Evolutionary conservation across 2,113 vertebrate species (phyloP), one percentile per base, ranked within the genome.

Genomic region (Syngnathus scovelli): DNA sequence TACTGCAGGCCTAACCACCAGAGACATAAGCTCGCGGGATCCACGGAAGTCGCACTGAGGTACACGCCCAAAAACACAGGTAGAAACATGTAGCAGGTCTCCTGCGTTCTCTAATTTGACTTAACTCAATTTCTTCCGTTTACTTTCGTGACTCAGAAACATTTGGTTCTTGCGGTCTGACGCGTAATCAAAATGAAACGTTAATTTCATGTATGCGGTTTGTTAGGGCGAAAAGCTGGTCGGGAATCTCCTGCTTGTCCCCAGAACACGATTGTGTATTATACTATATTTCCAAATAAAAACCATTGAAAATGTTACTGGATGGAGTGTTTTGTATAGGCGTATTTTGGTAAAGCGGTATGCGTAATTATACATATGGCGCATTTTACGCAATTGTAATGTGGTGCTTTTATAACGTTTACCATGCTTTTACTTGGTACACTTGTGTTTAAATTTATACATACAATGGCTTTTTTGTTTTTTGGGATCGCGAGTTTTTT

Each of bases 281-380:
- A 83, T 87, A 81, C 70, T 84, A 83, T 87, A 87, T 88, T 89
- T 90, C 75, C 81, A 88, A 89, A 87, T 85, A 87, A 83, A 74
- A 72, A 76, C 54, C 63, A 79, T 66, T 76, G 72, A 75, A 82
- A 83, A 62, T 9, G 78, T 75, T 59, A 77, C 70, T 72, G 68
- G 66, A 70, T 61, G 70, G 68, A 79, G 51, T 87, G 18, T 68
- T 18, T 83, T 90, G 88, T 88, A 85, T 84, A 15, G 64, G 64
- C 23, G 71, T 73, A 18, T 4, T 16, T 36, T 58, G 15, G 36
- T 5, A 21, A 51, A 21, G 49, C 48, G 19, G 16, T 48, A 4
- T 48, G 52, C 27, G 21, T 33, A 64, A 69, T 82, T 61, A 44
- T 44, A 1, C 60, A 13, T 10, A 19, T 8, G 48, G 18, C 8